These are phyloP conservation scores for Irena cyanogastra DNA, from an alignment of 2,113 vertebrate species.

Conservation along the genomic window DNA sequence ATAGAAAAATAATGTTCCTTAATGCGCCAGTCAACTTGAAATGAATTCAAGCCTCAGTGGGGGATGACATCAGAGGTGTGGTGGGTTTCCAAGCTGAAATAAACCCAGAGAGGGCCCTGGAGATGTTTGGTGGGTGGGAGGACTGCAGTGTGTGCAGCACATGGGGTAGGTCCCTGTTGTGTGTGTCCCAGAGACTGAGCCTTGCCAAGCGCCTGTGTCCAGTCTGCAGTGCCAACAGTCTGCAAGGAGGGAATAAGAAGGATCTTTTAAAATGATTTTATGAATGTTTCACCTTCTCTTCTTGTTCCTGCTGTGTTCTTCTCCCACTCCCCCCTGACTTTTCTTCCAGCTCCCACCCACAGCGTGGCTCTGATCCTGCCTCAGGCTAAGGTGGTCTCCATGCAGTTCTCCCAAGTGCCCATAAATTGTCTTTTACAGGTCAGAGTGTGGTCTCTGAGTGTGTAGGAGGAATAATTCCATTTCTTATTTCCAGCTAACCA, in stretches of 20 bases:
- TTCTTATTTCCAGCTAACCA: not conserved
- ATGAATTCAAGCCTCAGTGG: not conserved
- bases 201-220: not conserved
- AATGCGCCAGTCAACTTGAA: not conserved
- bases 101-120: not conserved
- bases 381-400: not conserved
- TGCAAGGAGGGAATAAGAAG: not conserved
- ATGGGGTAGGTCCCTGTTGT: not conserved
- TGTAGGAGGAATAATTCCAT: not conserved
- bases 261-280: not conserved
- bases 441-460: not conserved
- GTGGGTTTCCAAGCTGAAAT: slow-evolving; percentile 44
- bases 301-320: not conserved
- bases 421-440: not conserved
- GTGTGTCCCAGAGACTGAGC: not conserved
- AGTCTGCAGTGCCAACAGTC: not conserved
- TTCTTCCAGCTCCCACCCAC: slow-evolving; percentile 31
- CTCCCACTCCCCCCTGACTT: not conserved
- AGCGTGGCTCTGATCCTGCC: not conserved
- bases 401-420: not conserved
- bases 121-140: slow-evolving; percentile 33
- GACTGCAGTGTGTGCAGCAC: not conserved
- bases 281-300: not conserved
- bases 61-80: slow-evolving; percentile 34
- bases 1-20: not conserved